phyloP scores from a whole-genome alignment of 2,113 vertebrate species.

The Dolichotis patagonum region DNA sequence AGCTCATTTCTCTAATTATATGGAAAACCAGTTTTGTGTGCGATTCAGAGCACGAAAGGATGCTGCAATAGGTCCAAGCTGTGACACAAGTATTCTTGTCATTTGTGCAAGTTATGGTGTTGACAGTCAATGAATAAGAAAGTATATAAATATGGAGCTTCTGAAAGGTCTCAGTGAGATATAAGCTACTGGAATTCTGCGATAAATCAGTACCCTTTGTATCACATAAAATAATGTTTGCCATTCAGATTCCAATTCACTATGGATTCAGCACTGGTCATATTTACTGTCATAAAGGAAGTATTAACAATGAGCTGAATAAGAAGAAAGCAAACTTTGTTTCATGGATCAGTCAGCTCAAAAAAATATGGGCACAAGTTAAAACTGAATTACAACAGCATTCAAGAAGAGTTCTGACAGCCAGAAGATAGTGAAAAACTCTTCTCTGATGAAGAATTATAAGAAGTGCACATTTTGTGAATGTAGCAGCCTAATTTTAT shows the following conservation, averaged over 20 bases:
- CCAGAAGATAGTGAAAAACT: neutral
- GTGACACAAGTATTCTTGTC: neutral
- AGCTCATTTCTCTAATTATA: neutral
- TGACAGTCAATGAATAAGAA: neutral
- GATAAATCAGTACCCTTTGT: neutral
- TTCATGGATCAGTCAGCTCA: neutral
- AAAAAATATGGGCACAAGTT: neutral
- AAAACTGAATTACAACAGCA: neutral
- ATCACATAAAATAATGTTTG: neutral
- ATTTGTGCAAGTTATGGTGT: neutral
- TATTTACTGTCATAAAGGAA: neutral
- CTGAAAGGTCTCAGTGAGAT: neutral
- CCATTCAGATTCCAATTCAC: neutral
- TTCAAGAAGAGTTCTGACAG: neutral
- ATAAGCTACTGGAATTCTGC: neutral
- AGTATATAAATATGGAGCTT: neutral
- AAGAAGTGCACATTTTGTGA: neutral
- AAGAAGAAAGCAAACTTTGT: neutral
- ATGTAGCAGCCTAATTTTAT: neutral
- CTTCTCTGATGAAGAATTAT: neutral
- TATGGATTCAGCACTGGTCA: neutral
- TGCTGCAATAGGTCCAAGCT: neutral
- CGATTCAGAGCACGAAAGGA: neutral
- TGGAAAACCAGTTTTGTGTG: neutral
- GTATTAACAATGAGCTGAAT: neutral